These are phyloP conservation scores for Nycteola revayana DNA, from an alignment of 2,888 invertebrate genomes.

Conservation along the genomic window DNA sequence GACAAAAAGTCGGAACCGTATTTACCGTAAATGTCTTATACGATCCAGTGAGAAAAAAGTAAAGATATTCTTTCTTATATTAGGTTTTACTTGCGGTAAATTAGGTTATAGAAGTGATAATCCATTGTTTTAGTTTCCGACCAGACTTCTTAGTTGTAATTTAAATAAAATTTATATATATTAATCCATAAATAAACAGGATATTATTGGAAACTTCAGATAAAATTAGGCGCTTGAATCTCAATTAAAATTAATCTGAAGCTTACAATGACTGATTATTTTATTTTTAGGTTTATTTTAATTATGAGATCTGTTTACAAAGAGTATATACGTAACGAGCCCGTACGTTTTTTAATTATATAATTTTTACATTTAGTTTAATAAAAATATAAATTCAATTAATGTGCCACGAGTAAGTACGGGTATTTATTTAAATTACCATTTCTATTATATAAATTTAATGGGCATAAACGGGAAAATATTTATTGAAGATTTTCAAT, in stretches of 20 bases:
- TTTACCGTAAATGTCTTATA: conserved; percentile 15
- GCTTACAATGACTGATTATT: conserved; percentile 75
- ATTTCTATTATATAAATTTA: conserved; percentile 34
- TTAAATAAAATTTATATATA: conserved; percentile 27
- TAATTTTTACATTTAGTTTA: conserved; percentile 39
- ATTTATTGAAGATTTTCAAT: background rate
- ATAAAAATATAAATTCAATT: conserved; percentile 44
- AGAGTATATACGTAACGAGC: conserved; percentile 36
- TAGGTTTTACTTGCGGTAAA: conserved; percentile 19
- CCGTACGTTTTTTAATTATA: conserved; percentile 47
- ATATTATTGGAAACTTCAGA: conserved; percentile 75
- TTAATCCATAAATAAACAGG: conserved; percentile 33
- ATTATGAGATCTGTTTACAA: conserved; percentile 62
- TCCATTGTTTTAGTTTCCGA: conserved; percentile 32
- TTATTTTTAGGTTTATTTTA: conserved; percentile 43
- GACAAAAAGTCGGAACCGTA: conserved; percentile 21
- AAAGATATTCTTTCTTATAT: conserved; percentile 10
- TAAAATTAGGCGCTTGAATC: conserved; percentile 67
- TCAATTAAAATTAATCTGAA: conserved; percentile 66
- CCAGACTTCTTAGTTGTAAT: conserved; percentile 36
- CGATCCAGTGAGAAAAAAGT: conserved; percentile 15
- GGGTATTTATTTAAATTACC: conserved; percentile 63
- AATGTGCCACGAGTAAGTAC: conserved; percentile 72
- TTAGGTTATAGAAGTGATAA: conserved; percentile 20
- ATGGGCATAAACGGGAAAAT: conserved; percentile 10